Conservation (phyloP, 1,140 invertebrate species). For the Sinella curviseta region DNA sequence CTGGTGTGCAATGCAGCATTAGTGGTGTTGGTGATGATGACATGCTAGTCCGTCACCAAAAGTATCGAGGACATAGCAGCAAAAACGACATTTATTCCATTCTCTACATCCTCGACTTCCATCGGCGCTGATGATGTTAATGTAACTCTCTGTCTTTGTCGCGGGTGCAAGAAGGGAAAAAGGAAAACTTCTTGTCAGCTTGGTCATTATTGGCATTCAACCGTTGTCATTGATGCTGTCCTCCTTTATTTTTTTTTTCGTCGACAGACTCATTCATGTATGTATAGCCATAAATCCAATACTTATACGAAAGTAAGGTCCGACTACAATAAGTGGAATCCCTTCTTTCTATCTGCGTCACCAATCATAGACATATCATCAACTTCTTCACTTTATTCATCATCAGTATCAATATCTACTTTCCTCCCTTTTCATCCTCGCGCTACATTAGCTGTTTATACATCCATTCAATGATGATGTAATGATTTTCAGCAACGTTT, state of each 20-base stretch:
- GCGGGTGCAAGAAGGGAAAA: neutral
- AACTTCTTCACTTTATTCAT: neutral
- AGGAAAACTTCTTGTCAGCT: constrained; percentile 18
- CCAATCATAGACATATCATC: constrained; percentile 1
- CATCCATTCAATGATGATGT: too few species aligned
- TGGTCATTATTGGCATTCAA: constrained; percentile 17
- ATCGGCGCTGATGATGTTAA: neutral
- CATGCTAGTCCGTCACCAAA: too few species aligned
- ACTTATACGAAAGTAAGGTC: neutral
- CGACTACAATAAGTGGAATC: neutral
- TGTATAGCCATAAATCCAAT: too few species aligned
- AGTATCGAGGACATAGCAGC: neutral
- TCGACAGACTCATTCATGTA: neutral
- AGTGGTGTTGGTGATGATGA: too few species aligned
- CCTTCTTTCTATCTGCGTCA: neutral
- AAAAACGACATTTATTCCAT: neutral
- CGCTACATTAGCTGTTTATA: neutral
- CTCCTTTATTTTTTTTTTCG: neutral
- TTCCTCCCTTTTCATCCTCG: neutral
- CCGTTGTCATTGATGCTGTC: constrained; percentile 11
- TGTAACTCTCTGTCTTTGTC: neutral
- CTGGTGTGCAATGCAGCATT: neutral
- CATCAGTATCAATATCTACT: neutral
- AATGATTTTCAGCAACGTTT: too few species aligned
- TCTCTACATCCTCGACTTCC: neutral